Base-by-base conservation (phyloP, 1,140 invertebrate genomes). In the Drosophila paulistorum region DNA sequence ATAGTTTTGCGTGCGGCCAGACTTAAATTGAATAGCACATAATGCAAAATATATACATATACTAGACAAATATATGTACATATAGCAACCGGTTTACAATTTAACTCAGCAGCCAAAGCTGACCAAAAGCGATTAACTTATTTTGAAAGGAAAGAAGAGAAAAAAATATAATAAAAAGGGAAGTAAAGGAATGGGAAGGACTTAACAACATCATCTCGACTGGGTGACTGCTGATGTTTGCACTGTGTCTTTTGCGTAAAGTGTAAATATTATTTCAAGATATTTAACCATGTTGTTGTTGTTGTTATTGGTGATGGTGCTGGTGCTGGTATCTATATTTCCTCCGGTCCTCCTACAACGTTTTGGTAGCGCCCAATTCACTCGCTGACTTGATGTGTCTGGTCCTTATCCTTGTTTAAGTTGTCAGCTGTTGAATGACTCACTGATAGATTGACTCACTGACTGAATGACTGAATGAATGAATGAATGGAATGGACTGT, bases 261-360 rank as follows among this genome's bases (percentile, higher is more conserved):
- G 79, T 83, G 84, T 87, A 87, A 87, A 87, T 87, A 87, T 89
- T 87, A 89, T 89, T 84, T 64, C 77, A 87, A 87, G 84, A 87
- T 87, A 83, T 80, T 87, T 87, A 77, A 66, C 80, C 73, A 80
- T 80, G 83, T 87, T 87, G 68, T 54, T 51, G n/a, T 3, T 65
- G 68, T 30, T 60, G 57, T 2, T 30, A 4, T 30, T 30, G 26
- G 0, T 30, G 0, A 7, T 30, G 30, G 6, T 7, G 30, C 7
- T 30, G 30, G 1, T 30, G 30, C 30, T 30, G 5, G 30, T 3
- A 6, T 30, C 30, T 30, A 6, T 30, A 30, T 1, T 6, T 7
- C 30, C 30, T 30, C 30, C 6, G 6, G 5, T 7, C 30, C 30
- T 1, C 55, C 23, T 2, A 26, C 23, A 26, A 26, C 23, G 23